Evolutionary conservation across 2,888 invertebrate species (phyloP), one percentile per base, ranked within the genome.

Genomic region (Conchocele bisecta): DNA sequence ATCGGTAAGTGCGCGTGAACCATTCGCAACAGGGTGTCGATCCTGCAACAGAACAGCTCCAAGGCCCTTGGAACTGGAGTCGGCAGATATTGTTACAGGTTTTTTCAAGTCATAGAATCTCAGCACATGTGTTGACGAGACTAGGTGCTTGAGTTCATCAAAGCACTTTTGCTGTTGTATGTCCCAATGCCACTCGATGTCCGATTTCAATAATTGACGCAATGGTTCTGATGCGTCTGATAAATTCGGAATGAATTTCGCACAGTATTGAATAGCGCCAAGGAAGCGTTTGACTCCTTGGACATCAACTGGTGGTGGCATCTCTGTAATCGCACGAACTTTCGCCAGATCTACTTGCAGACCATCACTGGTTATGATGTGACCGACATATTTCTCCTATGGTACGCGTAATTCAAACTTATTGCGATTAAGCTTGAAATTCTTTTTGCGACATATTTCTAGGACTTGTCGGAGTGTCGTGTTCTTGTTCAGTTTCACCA

Each of bases 371-470:
- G 44, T 42, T 2, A 64, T 20, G 5, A 35, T 22, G 28, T 68
- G 68, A 31, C 68, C 68, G 22, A 68, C 68, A 26, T 56, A 68
- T 15, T 46, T 61, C n/a, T n/a, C n/a, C n/a, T n/a, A n/a, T n/a
- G n/a, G n/a, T n/a, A n/a, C n/a, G n/a, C 37, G 50, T 51, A 65
- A 65, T 20, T 57, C 42, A 51, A 61, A 69, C 26, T 69, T 63
- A 5, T 44, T 42, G 20, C 3, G 11, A 35, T 48, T 57, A 20
- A 70, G 20, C 46, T 64, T 64, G 11, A 70, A n/a, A 28, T 59
- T 64, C 24, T 53, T 46, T 31, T 58, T 29, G 9, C 42, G 42
- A 7, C 46, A n/a, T 22, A 50, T n/a, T 15, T 54, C 61, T 1
- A 71, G 35, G 22, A 66, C 65, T 50, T 28, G 15, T 17, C 46